A percentile compares a stretch with the other conserved stretches of the same genome.
phyloP scores from a whole-genome alignment of 2,113 vertebrate species.

The Corythaeola cristata region DNA sequence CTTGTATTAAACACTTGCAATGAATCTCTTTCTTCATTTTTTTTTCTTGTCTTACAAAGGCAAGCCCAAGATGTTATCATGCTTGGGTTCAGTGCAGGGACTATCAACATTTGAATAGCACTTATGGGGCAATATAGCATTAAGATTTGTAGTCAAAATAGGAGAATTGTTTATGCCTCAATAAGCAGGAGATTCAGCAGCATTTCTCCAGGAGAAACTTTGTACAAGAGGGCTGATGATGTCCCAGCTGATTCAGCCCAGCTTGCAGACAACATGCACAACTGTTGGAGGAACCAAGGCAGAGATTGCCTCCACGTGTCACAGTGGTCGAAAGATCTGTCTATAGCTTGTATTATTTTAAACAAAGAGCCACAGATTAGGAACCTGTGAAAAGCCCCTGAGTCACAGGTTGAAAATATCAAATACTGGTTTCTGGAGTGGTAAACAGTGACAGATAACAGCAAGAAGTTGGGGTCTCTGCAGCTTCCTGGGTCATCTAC shows the following conservation, averaged over 20 bases:
- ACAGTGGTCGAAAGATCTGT: background rate
- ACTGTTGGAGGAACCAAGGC: background rate
- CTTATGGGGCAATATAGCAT: rapidly evolving
- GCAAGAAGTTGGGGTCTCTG: background rate
- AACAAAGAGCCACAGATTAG: background rate
- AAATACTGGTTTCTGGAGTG: background rate
- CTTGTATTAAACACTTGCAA: background rate
- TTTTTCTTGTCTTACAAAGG: background rate
- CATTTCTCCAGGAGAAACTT: background rate
- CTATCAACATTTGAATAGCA: background rate
- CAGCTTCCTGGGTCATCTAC: background rate
- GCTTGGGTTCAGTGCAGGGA: background rate
- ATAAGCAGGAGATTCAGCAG: background rate
- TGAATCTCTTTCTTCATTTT: background rate
- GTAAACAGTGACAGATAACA: background rate
- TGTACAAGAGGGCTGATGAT: background rate
- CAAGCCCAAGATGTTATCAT: background rate
- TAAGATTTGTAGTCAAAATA: background rate
- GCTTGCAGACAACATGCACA: background rate
- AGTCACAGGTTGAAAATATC: background rate
- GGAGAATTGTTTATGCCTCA: background rate
- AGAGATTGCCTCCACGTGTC: background rate
- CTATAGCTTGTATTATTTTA: background rate
- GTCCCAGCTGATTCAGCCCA: background rate
- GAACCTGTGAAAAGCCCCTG: background rate